phyloP scores from a whole-genome alignment of 2,797 vertebrate species.

The Synanceia verrucosa region DNA sequence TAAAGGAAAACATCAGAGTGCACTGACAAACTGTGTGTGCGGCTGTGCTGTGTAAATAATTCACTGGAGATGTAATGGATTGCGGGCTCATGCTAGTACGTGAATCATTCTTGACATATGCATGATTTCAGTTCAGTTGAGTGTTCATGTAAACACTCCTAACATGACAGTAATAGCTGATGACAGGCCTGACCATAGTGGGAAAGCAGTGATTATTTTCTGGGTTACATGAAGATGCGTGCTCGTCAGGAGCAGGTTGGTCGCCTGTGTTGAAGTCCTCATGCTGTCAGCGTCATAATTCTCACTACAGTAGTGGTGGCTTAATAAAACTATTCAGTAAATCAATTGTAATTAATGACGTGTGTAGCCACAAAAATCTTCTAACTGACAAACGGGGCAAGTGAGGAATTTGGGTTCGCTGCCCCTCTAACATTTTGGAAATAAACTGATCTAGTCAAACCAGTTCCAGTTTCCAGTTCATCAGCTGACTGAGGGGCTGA shows the following conservation, averaged over 20 bases:
- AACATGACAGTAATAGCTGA: conserved; percentile 74
- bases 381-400: conserved; percentile 1
- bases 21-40: conserved; percentile 45
- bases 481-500: conserved; percentile 26
- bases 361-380: conserved; percentile 1
- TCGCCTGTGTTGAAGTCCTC: conserved; percentile 10
- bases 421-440: conserved; percentile 11
- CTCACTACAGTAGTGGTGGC: not conserved
- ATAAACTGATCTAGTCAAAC: conserved; percentile 16
- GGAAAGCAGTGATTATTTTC: conserved; percentile 61
- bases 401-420: conserved; percentile 4
- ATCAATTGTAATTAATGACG: conserved; percentile 15
- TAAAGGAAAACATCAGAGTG: conserved; percentile 46
- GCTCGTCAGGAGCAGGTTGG: conserved; percentile 48
- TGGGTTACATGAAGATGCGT: conserved; percentile 55
- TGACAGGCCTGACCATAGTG: conserved; percentile 67
- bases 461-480: conserved; percentile 26
- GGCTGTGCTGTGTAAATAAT: conserved; percentile 65
- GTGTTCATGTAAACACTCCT: conserved; percentile 67
- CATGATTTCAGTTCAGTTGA: conserved; percentile 64
- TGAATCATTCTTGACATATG: conserved; percentile 81
- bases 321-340: conserved; percentile 8
- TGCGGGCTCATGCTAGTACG: conserved; percentile 62
- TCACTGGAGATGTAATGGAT: conserved; percentile 67
- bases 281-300: conserved; percentile 20